Percentiles rank a stretch among this genome's conserved stretches.
phyloP scores from a whole-genome alignment of 2,888 invertebrate genomes.

The Lymantria dispar region DNA sequence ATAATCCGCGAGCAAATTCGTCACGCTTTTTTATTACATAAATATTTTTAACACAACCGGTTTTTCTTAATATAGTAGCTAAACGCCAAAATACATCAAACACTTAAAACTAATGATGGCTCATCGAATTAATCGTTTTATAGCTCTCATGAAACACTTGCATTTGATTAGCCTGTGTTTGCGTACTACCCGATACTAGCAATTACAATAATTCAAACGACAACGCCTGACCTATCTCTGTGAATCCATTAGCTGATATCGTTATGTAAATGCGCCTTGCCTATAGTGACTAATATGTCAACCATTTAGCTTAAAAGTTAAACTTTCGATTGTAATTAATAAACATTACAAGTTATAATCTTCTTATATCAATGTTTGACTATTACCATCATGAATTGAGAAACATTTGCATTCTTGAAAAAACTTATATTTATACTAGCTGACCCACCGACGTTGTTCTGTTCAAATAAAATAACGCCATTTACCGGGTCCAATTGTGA shows the following conservation, averaged over 20 bases:
- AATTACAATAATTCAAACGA: constrained; percentile 63
- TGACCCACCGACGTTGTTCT: no score
- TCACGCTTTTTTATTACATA: no score
- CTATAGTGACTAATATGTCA: constrained; percentile 26
- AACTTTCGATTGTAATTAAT: not conserved
- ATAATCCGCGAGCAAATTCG: no score
- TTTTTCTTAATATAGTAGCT: no score
- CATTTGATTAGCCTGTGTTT: constrained; percentile 17
- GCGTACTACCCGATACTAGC: constrained; percentile 26
- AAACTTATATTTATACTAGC: no score
- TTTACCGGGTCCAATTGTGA: no score
- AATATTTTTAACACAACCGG: no score
- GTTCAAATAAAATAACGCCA: no score
- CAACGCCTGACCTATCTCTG: constrained; percentile 53
- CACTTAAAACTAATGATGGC: not conserved
- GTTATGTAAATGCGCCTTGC: constrained; percentile 29
- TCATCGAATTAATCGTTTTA: constrained; percentile 2
- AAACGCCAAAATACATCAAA: not conserved
- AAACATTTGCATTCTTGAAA: no score
- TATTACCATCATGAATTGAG: no score
- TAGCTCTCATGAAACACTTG: constrained; percentile 1
- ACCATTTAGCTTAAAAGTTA: not conserved
- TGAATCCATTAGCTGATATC: constrained; percentile 49
- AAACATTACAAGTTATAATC: no score
- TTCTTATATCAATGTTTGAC: no score